These are phyloP conservation scores for Mizuhopecten yessoensis DNA, from an alignment of 1,140 invertebrate genomes.

Conservation along the genomic window DNA sequence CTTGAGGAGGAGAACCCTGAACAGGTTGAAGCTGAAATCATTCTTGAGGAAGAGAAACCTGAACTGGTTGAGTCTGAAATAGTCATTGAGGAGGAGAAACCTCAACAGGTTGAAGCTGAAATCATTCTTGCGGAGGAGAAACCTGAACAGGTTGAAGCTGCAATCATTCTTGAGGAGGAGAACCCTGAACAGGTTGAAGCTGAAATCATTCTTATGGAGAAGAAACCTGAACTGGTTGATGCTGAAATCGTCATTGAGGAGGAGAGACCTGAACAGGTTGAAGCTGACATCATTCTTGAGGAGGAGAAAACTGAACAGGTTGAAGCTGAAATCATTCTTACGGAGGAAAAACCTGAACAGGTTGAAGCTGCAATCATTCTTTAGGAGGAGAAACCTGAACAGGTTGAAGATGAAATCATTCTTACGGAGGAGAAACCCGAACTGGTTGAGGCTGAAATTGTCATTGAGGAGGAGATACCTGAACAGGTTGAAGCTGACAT, in stretches of 20 bases:
- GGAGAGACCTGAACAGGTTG: conserved; percentile 56
- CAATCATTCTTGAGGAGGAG: no score
- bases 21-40: not conserved
- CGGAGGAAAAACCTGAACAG: conserved; percentile 42
- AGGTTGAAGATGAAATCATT: conserved; percentile 53
- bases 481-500: conserved; percentile 51
- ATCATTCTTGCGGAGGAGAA: no score
- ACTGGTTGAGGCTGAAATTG: conserved; percentile 39
- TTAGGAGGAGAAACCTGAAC: conserved; percentile 53
- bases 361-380: not conserved
- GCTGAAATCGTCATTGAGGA: conserved; percentile 46
- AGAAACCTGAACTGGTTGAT: conserved; percentile 48
- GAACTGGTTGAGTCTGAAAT: not conserved
- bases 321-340: conserved; percentile 39
- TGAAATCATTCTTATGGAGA: conserved; percentile 43
- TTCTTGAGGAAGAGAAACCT: not conserved
- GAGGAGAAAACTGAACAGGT: conserved; percentile 43
- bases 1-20: not conserved
- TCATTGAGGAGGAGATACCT: conserved; percentile 44
- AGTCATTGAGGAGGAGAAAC: no score
- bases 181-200: not conserved
- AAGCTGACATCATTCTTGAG: not conserved
- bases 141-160: no score
- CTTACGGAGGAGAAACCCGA: conserved; percentile 43
- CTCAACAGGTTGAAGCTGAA: no score